Evolutionary conservation across 2,888 invertebrate genomes (phyloP).

Genomic region (Agrotis exclamationis): DNA sequence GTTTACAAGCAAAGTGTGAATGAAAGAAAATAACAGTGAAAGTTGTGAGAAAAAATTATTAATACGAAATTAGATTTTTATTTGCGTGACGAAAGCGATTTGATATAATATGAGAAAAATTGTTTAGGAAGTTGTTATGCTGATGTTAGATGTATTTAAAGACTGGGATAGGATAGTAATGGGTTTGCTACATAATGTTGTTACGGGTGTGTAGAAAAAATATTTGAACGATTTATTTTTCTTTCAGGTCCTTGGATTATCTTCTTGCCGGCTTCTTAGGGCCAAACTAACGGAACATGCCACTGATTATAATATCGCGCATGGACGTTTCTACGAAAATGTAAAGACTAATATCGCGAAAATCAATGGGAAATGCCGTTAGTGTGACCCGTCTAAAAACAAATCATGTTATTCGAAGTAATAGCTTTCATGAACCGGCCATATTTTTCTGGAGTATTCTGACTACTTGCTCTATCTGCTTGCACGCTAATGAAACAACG

Average conservation of each 20-base stretch:
- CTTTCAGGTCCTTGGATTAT: background rate
- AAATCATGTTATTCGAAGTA: background rate
- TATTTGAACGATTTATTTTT: background rate
- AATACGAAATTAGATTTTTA: constrained; percentile 48
- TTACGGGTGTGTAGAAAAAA: background rate
- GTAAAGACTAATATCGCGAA: no score
- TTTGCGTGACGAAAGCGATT: constrained; percentile 59
- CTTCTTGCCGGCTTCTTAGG: background rate
- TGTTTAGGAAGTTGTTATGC: constrained; percentile 45
- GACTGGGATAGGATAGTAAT: background rate
- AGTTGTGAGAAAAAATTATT: constrained; percentile 57
- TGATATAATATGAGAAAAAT: constrained; percentile 56
- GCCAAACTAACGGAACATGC: no score
- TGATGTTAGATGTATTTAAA: constrained; percentile 10
- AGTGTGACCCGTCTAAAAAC: no score
- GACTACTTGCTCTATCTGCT: background rate
- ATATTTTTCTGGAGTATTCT: background rate
- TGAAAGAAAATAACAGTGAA: constrained; percentile 58
- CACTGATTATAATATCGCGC: no score
- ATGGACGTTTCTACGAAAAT: no score
- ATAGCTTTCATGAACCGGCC: no score
- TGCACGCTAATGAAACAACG: background rate
- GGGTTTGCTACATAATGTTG: background rate
- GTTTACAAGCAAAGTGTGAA: constrained; percentile 28
- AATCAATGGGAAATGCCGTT: no score